Conservation (phyloP, 2,888 invertebrate species). For the Epinotia bilunana region DNA sequence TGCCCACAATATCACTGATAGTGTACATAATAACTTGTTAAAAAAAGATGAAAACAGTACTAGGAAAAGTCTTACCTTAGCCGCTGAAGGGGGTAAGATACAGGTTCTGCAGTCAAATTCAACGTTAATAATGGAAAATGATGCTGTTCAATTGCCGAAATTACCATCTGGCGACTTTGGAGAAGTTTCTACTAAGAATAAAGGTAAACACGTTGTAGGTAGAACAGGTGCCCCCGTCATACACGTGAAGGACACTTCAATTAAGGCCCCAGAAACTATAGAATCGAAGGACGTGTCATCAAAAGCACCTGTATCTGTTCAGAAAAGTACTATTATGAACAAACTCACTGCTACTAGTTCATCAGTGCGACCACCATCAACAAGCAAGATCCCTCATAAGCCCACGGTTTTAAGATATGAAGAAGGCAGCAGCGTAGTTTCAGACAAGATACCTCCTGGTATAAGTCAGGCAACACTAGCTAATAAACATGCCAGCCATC, state of each 20-base stretch:
- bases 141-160: constrained; percentile 28
- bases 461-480: constrained; percentile 49
- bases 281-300: constrained; percentile 4
- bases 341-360: constrained; percentile 38
- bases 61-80: constrained; percentile 56
- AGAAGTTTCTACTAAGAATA: constrained; percentile 52
- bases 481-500: constrained; percentile 68
- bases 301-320: background rate
- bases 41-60: constrained; percentile 52
- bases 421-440: constrained; percentile 58
- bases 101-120: constrained; percentile 6
- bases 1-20: background rate
- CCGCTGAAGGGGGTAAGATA: constrained; percentile 50
- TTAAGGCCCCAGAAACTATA: constrained; percentile 33
- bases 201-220: constrained; percentile 55
- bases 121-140: constrained; percentile 14
- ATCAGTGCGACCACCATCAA: constrained; percentile 46
- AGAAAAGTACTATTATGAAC: constrained; percentile 41
- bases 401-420: constrained; percentile 66
- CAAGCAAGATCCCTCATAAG: constrained; percentile 58
- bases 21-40: constrained; percentile 24
- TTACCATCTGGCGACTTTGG: constrained; percentile 6
- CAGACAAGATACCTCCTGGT: constrained; percentile 10
- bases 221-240: constrained; percentile 56
- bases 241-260: background rate